Base-by-base conservation (phyloP, 2,113 vertebrate species). In the Lophura nycthemera region DNA sequence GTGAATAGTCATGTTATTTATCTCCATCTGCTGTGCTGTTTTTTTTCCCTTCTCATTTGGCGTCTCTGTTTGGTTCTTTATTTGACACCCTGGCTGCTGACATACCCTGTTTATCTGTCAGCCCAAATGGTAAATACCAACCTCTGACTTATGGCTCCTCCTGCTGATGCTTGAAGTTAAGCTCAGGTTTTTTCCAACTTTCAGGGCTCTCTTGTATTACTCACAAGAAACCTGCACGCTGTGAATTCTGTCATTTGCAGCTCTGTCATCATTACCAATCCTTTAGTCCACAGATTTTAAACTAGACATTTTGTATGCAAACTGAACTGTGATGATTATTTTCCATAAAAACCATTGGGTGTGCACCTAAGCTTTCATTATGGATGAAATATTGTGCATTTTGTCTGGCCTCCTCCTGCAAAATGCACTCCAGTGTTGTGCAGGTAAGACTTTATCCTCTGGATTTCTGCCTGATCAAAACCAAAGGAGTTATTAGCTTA, bases 1-100 rank as follows among this genome's bases (percentile, higher is more conserved):
- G 66, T 59, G 45, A 61, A 75, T 43, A 70, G 19, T 50, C 32
- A 4, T 32, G 43, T 83, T 43, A 36, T 94, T 95, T 88, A 83
- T 90, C 87, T 93, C 90, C 72, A 88, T 69, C 88, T 93, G 92
- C 76, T 86, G 43, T 10, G 16, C 34, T 81, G 43, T 75, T 70
- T 54, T 83, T 65, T 74, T 65, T 71, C 16, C 18, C 56, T 47
- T 69, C 34, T 76, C 11, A 10, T 61, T 75, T 71, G 59, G 75
- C 13, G 0, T 90, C 67, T 88, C 71, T 50, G 30, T 80, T 91
- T 66, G 67, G 65, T 69, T 86, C 59, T 73, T 83, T 42, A 72
- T 81, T 86, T 76, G 64, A n/a, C 36, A 17, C 57, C 52, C 45
- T 60, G 22, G 32, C 70, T 86, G 67, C 73, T 60, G 75, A 42